Base-by-base conservation (phyloP, 2,797 vertebrate genomes). In the Rhyacichthys aspro region DNA sequence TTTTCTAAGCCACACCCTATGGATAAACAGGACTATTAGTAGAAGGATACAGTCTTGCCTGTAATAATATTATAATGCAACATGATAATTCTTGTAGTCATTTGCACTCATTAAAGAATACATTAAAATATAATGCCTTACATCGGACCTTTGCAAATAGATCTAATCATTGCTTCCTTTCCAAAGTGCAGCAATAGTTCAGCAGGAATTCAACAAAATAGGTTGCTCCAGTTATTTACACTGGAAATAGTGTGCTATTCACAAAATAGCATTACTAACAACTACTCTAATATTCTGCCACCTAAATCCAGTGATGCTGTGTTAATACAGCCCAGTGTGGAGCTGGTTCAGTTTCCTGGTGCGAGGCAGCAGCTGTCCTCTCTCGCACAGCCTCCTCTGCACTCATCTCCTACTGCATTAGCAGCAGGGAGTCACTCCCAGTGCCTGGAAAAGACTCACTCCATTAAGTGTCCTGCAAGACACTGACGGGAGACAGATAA, bases 401-500 rank as follows among this genome's bases (percentile, higher is more conserved):
- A 59, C 69, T 80, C 67, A 63, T 83, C 74, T 76, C 67, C 83
- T 65, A 64, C 82, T 83, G 81, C 79, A 82, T 65, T 72, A 83
- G 37, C 86, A 81, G 81, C 78, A 59, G 82, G 86, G 70, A 76
- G 75, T 79, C 64, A 66, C 69, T 84, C 64, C 71, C 70, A 82
- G 70, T 80, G 80, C 70, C 78, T 65, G 70, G 67, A 85, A 88
- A 76, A 81, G 78, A 86, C 79, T 82, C 83, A 85, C 74, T 89
- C 82, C 82, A 89, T 90, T 90, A 88, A 67, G 63, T 80, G 63
- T 85, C 65, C 75, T 74, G 17, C 63, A 79, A 70, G 76, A 86
- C 67, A 67, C 67, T 57, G 71, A 66, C 9, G 9, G 58, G 48
- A 15, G 65, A 55, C n/a, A 49, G 38, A 34, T 43, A 19, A 57